Base-by-base conservation (phyloP, 2,113 vertebrate species). In the Megaptera novaeangliae region DNA sequence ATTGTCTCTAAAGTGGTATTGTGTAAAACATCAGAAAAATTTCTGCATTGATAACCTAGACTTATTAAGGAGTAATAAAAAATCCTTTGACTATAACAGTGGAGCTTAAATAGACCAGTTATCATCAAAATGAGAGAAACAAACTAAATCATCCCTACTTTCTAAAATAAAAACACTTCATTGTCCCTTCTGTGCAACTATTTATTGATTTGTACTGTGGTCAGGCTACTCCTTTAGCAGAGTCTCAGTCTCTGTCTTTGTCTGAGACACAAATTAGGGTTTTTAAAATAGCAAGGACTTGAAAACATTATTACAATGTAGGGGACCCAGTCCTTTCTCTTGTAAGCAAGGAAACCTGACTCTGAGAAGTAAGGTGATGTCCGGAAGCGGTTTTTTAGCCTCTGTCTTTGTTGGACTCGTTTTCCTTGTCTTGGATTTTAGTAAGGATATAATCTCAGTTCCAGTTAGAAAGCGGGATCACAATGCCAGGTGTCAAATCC, bases 401-500 rank as follows among this genome's bases (percentile, higher is more conserved):
- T 91, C 89, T 88, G 83, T 71, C 87, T 98, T 96, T 97, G 92
- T 95, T 89, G 80, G 44, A 93, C 17, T 93, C 31, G 3, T 49
- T 97, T 96, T 77, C 75, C 46, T 91, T 88, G 59, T 95, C 94
- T 95, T 92, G 87, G 36, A 88, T 91, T 92, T 95, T 95, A 88
- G 78, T 84, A 69, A 96, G 95, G 71, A 78, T 95, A 86, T 93
- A 95, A 96, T 93, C 97, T 97, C 84, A 91, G 81, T 85, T 92
- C 89, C 80, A 81, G 46, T 77, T 87, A 86, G 93, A 97, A 92
- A 95, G 21, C 41, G 84, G 6, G 12, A 80, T 92, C 95, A 96
- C 95, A 97, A 97, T 94, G 91, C 74, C 80, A 78, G 92, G 90
- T 97, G 94, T 97, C 96, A 98, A 82, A 72, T 82, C 75, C 80